These are phyloP conservation scores for Eonycteris spelaea DNA, from an alignment of 2,113 vertebrate genomes.

Conservation along the genomic window DNA sequence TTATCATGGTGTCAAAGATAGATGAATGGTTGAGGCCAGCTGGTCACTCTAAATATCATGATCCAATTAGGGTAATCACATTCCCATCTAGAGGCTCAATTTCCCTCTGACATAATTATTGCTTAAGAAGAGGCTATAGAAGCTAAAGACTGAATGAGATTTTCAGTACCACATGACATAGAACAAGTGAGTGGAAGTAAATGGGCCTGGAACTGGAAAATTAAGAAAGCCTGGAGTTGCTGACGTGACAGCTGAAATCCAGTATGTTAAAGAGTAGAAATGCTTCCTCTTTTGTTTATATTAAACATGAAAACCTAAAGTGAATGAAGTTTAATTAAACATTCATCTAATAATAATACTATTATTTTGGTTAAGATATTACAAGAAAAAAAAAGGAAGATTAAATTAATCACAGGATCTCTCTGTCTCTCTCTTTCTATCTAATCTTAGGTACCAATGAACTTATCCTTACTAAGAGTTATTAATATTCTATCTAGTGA, in stretches of 20 bases:
- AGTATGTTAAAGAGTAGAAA: neutral
- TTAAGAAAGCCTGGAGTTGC: neutral
- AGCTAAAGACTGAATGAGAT: neutral
- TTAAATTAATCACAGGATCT: neutral
- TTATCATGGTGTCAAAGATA: constrained; percentile 47
- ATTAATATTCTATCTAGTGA: neutral
- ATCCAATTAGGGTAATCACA: constrained; percentile 36
- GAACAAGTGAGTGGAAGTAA: neutral
- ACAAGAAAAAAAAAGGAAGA: neutral
- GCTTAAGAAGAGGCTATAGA: neutral
- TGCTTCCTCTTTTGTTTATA: neutral
- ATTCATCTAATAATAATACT: neutral
- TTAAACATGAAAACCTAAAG: neutral
- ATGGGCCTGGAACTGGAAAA: neutral
- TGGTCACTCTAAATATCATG: constrained; percentile 43
- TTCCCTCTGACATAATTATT: constrained; percentile 26
- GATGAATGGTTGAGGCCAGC: constrained; percentile 42
- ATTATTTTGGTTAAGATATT: neutral
- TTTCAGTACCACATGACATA: neutral
- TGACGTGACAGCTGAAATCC: neutral
- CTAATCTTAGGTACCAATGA: neutral
- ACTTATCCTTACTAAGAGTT: neutral
- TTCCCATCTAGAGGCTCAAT: constrained; percentile 14
- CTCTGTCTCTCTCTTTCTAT: neutral
- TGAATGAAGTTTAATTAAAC: neutral